Base-by-base conservation (phyloP, 1,140 invertebrate species). In the Tyrophagus putrescentiae region DNA sequence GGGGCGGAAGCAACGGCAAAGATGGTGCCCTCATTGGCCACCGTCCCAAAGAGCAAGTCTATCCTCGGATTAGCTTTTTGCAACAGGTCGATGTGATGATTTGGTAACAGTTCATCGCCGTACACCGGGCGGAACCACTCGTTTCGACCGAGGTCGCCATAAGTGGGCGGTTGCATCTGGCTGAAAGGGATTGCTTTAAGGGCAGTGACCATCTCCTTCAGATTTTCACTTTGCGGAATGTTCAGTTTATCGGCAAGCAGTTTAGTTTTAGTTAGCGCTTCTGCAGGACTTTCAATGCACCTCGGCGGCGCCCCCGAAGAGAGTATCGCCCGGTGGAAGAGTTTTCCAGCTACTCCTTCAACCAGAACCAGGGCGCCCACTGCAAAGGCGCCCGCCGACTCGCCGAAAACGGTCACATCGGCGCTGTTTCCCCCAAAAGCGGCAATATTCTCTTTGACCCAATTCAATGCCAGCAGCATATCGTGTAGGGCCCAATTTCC, bases 381-480 rank as follows among this genome's bases (percentile, higher is more conserved):
- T 5, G 65, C 64, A 27, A 74, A 7, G 13, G 70, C 68, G 25
- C 73, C 73, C 11, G 73, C 71, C 60, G 70, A 72, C 61, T 75
- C 69, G 6, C 77, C 77, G 64, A 79, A 76, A 13, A 80, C 60
- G 4, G 77, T 79, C 0, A 80, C 66, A 2, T 60, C 34, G 27
- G 61, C 39, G 2, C 52, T 36, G 45, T 68, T 52, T 32, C 67
- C 67, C 3, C 67, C 66, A 34, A 68, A 68, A n/a, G 57, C 45
- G 13, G 32, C 52, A n/a, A 68, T 69, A 27, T 66, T 65, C 6
- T 63, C 44, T 13, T 63, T 42, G 2, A 68, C 48, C 67, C 67
- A 68, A 21, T 54, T 45, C 16, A 68, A 48, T 0, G 65, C 67
- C n/a, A 60, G n/a, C 9, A 54, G 28, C 52, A 65, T 65, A 62